Percentiles rank a stretch among this genome's conserved stretches.
Conservation (phyloP, 1,140 invertebrate genomes). For the Cherax quadricarinatus region DNA sequence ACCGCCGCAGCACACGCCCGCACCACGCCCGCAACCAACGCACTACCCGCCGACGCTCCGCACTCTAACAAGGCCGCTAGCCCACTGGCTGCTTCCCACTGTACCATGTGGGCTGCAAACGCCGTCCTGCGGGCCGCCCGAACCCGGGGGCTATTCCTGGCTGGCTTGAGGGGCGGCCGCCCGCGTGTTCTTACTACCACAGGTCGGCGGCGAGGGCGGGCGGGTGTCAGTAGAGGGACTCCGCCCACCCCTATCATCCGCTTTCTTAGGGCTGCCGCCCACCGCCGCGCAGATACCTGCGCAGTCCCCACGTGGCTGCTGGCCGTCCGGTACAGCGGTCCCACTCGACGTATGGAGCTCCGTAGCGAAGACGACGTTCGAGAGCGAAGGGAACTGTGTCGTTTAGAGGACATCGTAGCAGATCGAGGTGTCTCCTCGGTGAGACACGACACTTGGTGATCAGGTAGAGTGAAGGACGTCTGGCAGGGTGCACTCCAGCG, state of each 20-base stretch:
- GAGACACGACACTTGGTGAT: neutral
- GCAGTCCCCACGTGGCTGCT: slow-evolving; percentile 1
- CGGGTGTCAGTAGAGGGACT: slow-evolving; percentile 49
- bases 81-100: slow-evolving; percentile 63
- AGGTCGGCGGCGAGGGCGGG: slow-evolving; percentile 24
- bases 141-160: slow-evolving; percentile 68
- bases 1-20: slow-evolving; percentile 45
- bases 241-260: slow-evolving; percentile 1
- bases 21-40: slow-evolving; percentile 35
- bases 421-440: neutral
- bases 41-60: slow-evolving; percentile 56
- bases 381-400: slow-evolving; percentile 10
- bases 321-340: slow-evolving; percentile 40
- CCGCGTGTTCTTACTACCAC: slow-evolving; percentile 9
- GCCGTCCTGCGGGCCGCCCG: slow-evolving; percentile 50
- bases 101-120: slow-evolving; percentile 41
- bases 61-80: slow-evolving; percentile 65
- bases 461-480: neutral
- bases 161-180: slow-evolving; percentile 21
- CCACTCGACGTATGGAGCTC: slow-evolving; percentile 9
- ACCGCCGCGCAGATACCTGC: slow-evolving; percentile 4
- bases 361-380: neutral
- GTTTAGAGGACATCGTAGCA: neutral
- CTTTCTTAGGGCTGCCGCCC: slow-evolving; percentile 40
- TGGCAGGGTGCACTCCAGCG: neutral